A percentile compares a stretch with the other conserved stretches of the same genome.
Evolutionary conservation across 2,888 invertebrate genomes (phyloP).

Genomic region (Chrysolina americana): DNA sequence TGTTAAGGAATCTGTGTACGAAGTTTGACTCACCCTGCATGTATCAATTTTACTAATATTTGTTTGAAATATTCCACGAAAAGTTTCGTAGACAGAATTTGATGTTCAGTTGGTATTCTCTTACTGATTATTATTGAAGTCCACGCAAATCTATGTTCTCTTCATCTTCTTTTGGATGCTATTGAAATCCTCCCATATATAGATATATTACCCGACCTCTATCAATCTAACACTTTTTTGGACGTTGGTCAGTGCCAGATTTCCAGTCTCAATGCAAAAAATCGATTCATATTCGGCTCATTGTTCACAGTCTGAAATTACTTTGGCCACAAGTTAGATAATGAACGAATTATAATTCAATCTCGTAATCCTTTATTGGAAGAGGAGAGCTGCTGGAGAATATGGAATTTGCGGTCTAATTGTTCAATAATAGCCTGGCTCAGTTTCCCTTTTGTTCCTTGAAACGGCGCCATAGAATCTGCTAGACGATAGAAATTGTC

Average conservation of each 20-base stretch:
- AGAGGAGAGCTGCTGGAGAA: slow-evolving; percentile 9
- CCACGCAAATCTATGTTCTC: too few species aligned
- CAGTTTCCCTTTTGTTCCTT: slow-evolving; percentile 1
- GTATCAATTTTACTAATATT: too few species aligned
- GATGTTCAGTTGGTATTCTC: too few species aligned
- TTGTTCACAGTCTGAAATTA: slow-evolving; percentile 12
- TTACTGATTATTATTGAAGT: too few species aligned
- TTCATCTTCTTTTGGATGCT: background rate
- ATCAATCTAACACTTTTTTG: background rate
- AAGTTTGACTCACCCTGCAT: too few species aligned
- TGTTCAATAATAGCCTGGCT: slow-evolving; percentile 26
- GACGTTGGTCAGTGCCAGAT: background rate
- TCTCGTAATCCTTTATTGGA: slow-evolving; percentile 27
- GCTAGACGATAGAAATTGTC: background rate
- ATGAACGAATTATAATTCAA: slow-evolving; percentile 32
- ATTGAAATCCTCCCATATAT: background rate
- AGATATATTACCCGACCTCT: background rate
- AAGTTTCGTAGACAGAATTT: too few species aligned
- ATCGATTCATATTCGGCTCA: slow-evolving; percentile 5
- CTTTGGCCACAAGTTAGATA: slow-evolving; percentile 22
- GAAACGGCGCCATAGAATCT: background rate
- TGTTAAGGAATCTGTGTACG: too few species aligned
- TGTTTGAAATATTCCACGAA: too few species aligned
- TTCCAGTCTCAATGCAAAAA: background rate
- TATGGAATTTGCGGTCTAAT: slow-evolving; percentile 31